Evolutionary conservation across 2,797 vertebrate species (phyloP).

Genomic region (Hyperoplus lanceolatus): DNA sequence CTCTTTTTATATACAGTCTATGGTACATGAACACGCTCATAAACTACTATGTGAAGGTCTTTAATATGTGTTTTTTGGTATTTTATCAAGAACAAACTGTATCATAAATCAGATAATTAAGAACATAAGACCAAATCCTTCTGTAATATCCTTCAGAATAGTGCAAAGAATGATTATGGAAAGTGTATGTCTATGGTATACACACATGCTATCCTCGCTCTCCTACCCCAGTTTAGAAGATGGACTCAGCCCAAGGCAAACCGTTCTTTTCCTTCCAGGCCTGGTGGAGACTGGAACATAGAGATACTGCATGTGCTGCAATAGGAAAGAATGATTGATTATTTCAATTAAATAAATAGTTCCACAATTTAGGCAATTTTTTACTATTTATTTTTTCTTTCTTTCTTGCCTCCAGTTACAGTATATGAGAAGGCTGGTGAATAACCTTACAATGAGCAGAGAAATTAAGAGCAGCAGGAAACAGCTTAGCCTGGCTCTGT

Average conservation of each 20-base stretch:
- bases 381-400: no score
- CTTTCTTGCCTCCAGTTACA: neutral
- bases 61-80: no score
- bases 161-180: no score
- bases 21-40: conserved; percentile 9
- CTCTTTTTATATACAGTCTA: no score
- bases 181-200: no score
- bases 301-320: conserved; percentile 15
- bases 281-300: conserved; percentile 41
- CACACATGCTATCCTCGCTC: neutral
- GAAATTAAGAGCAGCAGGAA: neutral
- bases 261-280: conserved; percentile 39
- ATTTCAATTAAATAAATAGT: conserved; percentile 13
- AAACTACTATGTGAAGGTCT: no score
- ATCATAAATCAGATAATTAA: no score
- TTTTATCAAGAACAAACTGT: no score
- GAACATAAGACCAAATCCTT: no score
- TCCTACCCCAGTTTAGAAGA: neutral
- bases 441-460: neutral
- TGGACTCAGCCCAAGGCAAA: conserved; percentile 45
- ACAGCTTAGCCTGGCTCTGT: neutral
- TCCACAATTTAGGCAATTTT: neutral
- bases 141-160: no score
- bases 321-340: neutral
- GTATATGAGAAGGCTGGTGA: neutral